Evolutionary conservation across 2,797 vertebrate genomes (phyloP), one percentile per base, ranked within the genome.

Genomic region (Falco novaeseelandiae): DNA sequence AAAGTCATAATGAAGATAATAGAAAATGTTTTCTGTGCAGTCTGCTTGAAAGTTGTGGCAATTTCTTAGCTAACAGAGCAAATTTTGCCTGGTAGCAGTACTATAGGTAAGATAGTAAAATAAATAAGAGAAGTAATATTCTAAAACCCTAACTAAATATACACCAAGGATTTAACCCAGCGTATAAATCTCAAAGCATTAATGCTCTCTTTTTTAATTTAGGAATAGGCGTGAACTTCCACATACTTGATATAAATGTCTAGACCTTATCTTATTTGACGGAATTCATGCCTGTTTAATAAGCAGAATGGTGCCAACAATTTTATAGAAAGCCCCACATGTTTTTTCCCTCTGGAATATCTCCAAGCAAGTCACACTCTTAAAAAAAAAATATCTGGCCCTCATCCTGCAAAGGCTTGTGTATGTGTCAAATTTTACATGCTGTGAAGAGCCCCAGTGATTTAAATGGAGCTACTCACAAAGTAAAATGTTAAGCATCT

Each of bases 1-100:
- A 97, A 97, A 91, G 93, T 95, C 96, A 94, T 72, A 87, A 90
- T 87, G 87, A 62, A 90, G 78, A 22, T 86, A 96, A 95, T 36
- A 92, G 78, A 95, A 98, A 95, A 84, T 78, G 54, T 95, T 97
- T 97, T 96, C 92, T 10, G 17, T 80, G 38, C 72, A 66, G 69
- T 87, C 77, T 89, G 46, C 88, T 81, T 90, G 11, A 76, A 92
- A 90, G 21, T 70, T 80, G 44, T 7, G 65, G 88, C 82, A 93
- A 84, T 54, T 58, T 92, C 95, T 96, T 97, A 90, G 86, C 87
- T 96, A 65, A 54, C 34, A 89, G 82, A 94, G 82, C 71, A 92
- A 71, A 90, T 58, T 96, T 93, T 95, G 90, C 83, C 92, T 91
- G 46, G 93, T 72, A 95, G 90, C 82, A 97, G 72, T 72, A 83